Evolutionary conservation across 2,797 vertebrate species (phyloP), one percentile per base, ranked within the genome.

Genomic region (Gobionotothen gibberifrons): DNA sequence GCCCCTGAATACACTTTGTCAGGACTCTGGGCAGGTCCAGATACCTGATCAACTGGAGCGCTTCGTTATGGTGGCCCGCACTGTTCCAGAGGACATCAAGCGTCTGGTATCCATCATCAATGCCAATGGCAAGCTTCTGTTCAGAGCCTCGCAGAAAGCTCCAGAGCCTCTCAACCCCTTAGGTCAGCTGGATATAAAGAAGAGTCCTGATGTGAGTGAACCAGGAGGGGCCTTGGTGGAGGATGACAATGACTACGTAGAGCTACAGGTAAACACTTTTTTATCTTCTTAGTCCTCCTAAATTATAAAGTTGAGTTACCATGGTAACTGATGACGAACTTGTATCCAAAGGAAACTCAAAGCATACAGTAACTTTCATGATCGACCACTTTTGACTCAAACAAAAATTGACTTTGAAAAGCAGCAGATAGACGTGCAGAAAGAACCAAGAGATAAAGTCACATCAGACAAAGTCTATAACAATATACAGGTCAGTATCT

Each of bases 51-150:
- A 97, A 53, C 95, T 99, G 3, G 98, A 99, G 64, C 95, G 95
- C 47, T 97, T 98, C 16, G 96, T 98, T 15, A 96, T 96, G 96
- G 96, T 97, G 69, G 96, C 97, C 0, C 93, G 97, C 53, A 96
- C 95, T 0, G 78, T 99, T 68, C 98, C 98, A 0, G 98, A 99
- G 0, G 97, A 99, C 0, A 87, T 97, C 69, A 98, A 96, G 86
- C 94, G 95, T 57, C 95, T 99, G 44, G 94, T 96, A 10, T 97
- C 97, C 53, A 99, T 99, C 43, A 85, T 98, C 84, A 97, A 97
- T 9, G 97, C 97, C 60, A 99, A 99, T 0, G 94, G 95, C 52
- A 98, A 94, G 84, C 96, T 99, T 62, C 94, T 99, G 53, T 99
- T 99, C 90, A 96, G 84, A 81, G 58, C 59, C 26, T 21, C 82